Base-by-base conservation (phyloP, 1,140 invertebrate genomes). In the Meloidogyne floridensis region DNA sequence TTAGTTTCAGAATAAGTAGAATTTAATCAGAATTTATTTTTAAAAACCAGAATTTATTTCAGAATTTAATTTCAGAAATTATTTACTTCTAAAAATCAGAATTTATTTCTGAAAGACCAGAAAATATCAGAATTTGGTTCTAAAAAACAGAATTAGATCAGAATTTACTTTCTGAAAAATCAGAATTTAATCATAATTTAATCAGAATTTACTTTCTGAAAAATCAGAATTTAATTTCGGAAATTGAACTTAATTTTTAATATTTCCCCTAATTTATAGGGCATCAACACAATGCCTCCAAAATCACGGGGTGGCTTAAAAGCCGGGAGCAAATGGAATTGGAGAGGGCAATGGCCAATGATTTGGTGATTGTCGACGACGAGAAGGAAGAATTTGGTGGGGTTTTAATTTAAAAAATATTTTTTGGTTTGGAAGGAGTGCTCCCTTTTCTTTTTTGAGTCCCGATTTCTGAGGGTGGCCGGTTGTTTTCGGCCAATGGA, bases 221-320 rank as follows among this genome's bases (percentile, higher is more conserved):
- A 11, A 54, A 59, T 59, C 11, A 59, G 15, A 65, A 65, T n/a
- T n/a, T 65, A 65, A 65, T 15, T 59, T 65, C 15, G 0, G 15
- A 65, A n/a, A 59, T n/a, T 65, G 2, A n/a, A n/a, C n/a, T 65
- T 65, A 65, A 59, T 15, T 59, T 65, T 65, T 7, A 65, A n/a
- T 54, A 54, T 54, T 54, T 11, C 3, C 10, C 10, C 53, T 54
- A n/a, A n/a, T n/a, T 65, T n/a, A n/a, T n/a, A 65, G 59, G 59
- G n/a, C 15, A 6, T 65, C 10, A 65, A n/a, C 59, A 18, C 15
- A n/a, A 65, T 65, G 59, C 59, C 59, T 65, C 59, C 59, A 65
- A 65, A 65, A 65, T 65, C 59, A 65, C 59, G 59, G 59, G 59
- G 59, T 65, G 59, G 59, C 59, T 65, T 65, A 65, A 65, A 65